Percentiles rank a stretch among this genome's conserved stretches.
Evolutionary conservation across 2,797 vertebrate species (phyloP).

Genomic region (Bryconaethiops microstoma): DNA sequence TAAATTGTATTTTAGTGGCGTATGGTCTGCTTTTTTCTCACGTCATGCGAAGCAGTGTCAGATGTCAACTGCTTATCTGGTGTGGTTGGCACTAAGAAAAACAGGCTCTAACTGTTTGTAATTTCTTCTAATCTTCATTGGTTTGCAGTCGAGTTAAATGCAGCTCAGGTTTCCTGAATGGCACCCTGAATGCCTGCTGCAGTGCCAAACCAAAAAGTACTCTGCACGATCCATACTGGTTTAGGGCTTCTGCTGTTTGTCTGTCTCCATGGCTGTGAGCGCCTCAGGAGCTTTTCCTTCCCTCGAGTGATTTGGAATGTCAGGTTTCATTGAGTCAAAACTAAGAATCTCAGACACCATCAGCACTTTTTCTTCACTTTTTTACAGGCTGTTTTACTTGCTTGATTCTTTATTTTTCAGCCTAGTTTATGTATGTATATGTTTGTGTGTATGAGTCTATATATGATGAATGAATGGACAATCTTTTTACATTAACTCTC

Average conservation of each 20-base stretch:
- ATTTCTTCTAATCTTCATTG: slow-evolving; percentile 46
- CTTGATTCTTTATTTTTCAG: too few relatives aligned
- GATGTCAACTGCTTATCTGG: slow-evolving; percentile 19
- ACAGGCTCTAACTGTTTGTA: slow-evolving; percentile 24
- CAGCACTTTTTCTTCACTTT: slow-evolving; percentile 7
- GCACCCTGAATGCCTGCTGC: slow-evolving; percentile 54
- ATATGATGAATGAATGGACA: too few relatives aligned
- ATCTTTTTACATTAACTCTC: too few relatives aligned
- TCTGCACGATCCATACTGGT: slow-evolving; percentile 49
- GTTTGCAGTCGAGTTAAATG: slow-evolving; percentile 54
- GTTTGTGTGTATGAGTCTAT: too few relatives aligned
- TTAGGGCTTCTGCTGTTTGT: slow-evolving; percentile 64
- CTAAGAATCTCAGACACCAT: slow-evolving; percentile 18
- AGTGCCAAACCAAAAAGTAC: slow-evolving; percentile 66
- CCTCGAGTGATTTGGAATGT: slow-evolving; percentile 67
- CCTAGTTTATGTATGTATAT: too few relatives aligned
- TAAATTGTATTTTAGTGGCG: slow-evolving; percentile 61
- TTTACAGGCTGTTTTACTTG: neutral
- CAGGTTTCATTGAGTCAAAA: slow-evolving; percentile 62
- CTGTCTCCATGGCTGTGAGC: slow-evolving; percentile 63
- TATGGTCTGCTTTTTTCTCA: slow-evolving; percentile 4
- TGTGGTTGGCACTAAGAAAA: neutral
- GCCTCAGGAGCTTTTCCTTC: slow-evolving; percentile 58
- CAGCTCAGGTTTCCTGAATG: slow-evolving; percentile 48
- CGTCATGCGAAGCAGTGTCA: slow-evolving; percentile 3